Percentiles rank a stretch among this genome's conserved stretches.
Evolutionary conservation across 1,140 invertebrate species (phyloP).

Genomic region (Megathymus violae): DNA sequence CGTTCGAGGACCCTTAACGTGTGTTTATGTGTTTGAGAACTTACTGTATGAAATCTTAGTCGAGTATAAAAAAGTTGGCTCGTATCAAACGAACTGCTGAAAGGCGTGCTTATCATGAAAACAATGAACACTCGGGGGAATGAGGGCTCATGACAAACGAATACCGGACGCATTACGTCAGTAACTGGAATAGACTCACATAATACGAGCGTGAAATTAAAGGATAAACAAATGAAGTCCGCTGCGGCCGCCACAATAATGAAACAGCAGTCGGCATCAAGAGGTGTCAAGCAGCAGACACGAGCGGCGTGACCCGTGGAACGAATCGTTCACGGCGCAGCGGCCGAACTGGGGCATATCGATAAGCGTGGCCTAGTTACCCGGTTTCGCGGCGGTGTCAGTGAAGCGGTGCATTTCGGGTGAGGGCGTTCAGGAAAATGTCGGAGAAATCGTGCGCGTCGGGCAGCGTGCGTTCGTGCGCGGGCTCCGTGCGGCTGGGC

Average conservation of each 20-base stretch:
- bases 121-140: constrained; percentile 45
- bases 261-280: constrained; percentile 74
- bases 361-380: constrained; percentile 76
- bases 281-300: constrained; percentile 75
- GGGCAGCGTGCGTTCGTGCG: constrained; percentile 78
- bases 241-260: constrained; percentile 74
- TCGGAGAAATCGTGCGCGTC: constrained; percentile 73
- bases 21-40: constrained; percentile 27
- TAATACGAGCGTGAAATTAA: constrained; percentile 76
- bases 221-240: constrained; percentile 82
- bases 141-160: constrained; percentile 65
- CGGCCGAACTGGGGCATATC: constrained; percentile 74
- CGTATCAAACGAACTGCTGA: constrained; percentile 15
- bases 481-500: constrained; percentile 80
- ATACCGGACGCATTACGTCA: constrained; percentile 71
- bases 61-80: constrained; percentile 18
- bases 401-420: constrained; percentile 59
- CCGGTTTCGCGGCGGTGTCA: constrained; percentile 54
- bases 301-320: constrained; percentile 68
- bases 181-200: constrained; percentile 78
- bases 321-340: constrained; percentile 62
- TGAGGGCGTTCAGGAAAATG: constrained; percentile 59
- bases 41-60: constrained; percentile 7
- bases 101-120: constrained; percentile 36
- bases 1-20: constrained; percentile 37